Conservation (phyloP, 2,888 invertebrate species). For the Pantelozetes paolii region DNA sequence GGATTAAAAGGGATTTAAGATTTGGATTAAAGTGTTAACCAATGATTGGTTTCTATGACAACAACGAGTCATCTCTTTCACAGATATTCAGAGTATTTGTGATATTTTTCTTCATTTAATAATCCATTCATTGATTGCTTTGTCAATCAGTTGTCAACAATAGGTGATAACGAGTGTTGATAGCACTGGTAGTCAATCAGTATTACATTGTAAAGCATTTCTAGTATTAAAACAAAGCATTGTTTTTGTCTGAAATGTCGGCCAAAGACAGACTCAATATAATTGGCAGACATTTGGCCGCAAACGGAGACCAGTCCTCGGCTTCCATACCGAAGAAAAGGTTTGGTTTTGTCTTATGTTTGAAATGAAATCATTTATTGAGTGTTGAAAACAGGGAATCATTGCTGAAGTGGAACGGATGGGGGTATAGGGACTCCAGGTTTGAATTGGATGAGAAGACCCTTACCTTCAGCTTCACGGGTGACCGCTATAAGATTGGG, state of each 20-base stretch:
- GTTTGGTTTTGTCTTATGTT: background rate
- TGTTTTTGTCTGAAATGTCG: constrained; percentile 2
- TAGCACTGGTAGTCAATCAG: too few relatives aligned
- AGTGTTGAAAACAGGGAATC: constrained; percentile 62
- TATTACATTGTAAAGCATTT: too few relatives aligned
- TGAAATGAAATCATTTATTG: background rate
- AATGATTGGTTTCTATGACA: background rate
- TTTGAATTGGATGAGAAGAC: constrained; percentile 63
- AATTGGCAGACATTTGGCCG: constrained; percentile 1
- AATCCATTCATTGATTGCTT: too few relatives aligned
- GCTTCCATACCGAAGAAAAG: constrained; percentile 12
- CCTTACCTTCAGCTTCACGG: constrained; percentile 70
- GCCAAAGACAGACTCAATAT: constrained; percentile 8
- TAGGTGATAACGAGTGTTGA: too few relatives aligned
- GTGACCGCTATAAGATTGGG: constrained; percentile 78
- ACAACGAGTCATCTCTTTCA: background rate
- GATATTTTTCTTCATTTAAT: too few relatives aligned
- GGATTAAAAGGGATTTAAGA: too few relatives aligned
- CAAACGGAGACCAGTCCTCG: background rate
- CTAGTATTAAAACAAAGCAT: too few relatives aligned
- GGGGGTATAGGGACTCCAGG: constrained; percentile 97
- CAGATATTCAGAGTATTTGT: too few relatives aligned
- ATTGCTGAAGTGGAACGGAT: constrained; percentile 95
- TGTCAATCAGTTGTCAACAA: too few relatives aligned
- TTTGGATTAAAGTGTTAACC: background rate